These are phyloP conservation scores for Aphidius gifuensis DNA, from an alignment of 1,140 invertebrate genomes.

Conservation along the genomic window DNA sequence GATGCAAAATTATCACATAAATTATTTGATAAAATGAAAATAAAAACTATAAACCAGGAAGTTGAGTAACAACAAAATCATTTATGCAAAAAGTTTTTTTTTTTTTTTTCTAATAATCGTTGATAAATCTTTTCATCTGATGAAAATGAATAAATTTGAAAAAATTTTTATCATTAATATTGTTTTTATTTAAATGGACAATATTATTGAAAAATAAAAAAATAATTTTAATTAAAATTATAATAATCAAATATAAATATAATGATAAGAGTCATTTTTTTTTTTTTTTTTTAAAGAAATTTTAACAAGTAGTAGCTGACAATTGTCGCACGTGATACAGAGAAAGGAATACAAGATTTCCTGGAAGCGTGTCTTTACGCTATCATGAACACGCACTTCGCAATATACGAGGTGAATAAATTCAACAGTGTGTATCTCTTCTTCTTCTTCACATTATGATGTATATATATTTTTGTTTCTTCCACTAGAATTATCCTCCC, in stretches of 20 bases:
- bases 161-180: no score
- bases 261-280: no score
- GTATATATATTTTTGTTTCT: slow-evolving; percentile 1
- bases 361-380: slow-evolving; percentile 53
- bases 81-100: no score
- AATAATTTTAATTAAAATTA: not conserved
- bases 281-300: not conserved
- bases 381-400: slow-evolving; percentile 46
- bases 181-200: not conserved
- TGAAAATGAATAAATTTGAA: not conserved
- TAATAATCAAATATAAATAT: no score
- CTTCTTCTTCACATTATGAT: slow-evolving; percentile 4
- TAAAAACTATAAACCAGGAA: no score
- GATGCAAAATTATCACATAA: no score
- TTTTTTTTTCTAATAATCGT: no score
- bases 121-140: not conserved
- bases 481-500: not conserved
- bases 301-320: slow-evolving; percentile 14
- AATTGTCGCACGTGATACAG: slow-evolving; percentile 19
- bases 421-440: slow-evolving; percentile 24
- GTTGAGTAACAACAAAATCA: no score
- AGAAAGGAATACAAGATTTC: slow-evolving; percentile 45
- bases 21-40: no score
- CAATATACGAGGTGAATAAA: slow-evolving; percentile 34
- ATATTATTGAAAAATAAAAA: no score